Conservation (phyloP, 2,888 invertebrate genomes). For the Cremastinae sp. region DNA sequence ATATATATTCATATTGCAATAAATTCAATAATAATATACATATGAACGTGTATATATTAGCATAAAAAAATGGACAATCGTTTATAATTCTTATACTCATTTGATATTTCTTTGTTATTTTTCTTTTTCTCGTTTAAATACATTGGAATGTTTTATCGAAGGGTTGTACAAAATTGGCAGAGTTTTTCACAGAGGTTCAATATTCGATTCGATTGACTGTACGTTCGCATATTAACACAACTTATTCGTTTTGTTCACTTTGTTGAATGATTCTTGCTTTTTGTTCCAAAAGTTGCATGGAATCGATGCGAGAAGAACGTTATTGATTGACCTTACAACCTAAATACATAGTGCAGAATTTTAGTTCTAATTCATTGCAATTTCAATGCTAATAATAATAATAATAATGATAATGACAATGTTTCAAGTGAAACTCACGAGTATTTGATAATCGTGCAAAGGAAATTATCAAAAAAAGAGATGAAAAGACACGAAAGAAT, state of each 20-base stretch:
- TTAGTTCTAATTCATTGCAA: background rate
- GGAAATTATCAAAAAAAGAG: conserved; percentile 32
- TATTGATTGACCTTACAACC: conserved; percentile 6
- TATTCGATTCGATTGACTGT: conserved; percentile 2
- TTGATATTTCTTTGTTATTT: background rate
- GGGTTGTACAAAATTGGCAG: conserved; percentile 13
- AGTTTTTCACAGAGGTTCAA: conserved; percentile 9
- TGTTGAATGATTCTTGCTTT: background rate
- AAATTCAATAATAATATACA: background rate
- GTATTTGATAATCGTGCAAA: conserved; percentile 50
- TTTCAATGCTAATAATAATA: conserved; percentile 20
- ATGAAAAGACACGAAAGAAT: background rate
- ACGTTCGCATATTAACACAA: too few relatives aligned
- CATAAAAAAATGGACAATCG: conserved; percentile 22
- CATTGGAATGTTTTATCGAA: conserved; percentile 27
- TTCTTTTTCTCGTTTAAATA: background rate
- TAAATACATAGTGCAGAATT: too few relatives aligned
- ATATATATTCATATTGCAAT: too few relatives aligned
- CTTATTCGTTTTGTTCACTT: background rate
- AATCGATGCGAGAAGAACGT: conserved; percentile 10
- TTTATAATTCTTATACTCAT: conserved; percentile 21
- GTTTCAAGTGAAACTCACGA: conserved; percentile 49
- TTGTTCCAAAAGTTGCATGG: background rate
- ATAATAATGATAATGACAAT: conserved; percentile 22
- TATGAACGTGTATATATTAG: background rate